A percentile compares a stretch with the other conserved stretches of the same genome.
phyloP scores from a whole-genome alignment of 2,888 invertebrate genomes.

The Itoplectis maculator region DNA sequence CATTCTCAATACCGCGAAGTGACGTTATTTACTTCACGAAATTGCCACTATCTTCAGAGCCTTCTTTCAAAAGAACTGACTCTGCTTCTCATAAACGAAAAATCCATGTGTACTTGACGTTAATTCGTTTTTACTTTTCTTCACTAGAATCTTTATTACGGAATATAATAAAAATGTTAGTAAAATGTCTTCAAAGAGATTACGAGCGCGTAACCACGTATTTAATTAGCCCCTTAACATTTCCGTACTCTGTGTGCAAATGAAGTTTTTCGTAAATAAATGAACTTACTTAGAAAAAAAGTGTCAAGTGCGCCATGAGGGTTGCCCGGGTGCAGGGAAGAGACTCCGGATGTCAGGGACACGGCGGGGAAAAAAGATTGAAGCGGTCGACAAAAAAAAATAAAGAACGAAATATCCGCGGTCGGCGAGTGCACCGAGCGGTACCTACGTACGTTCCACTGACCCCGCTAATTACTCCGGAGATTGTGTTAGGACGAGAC shows the following conservation, averaged over 20 bases:
- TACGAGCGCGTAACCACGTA: too few relatives aligned
- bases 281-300: slow-evolving; percentile 28
- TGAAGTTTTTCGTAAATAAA: slow-evolving; percentile 1
- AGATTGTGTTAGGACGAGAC: slow-evolving; percentile 61
- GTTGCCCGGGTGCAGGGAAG: slow-evolving; percentile 15
- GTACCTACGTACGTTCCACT: slow-evolving; percentile 21
- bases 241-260: neutral
- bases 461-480: slow-evolving; percentile 60
- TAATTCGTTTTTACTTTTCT: too few relatives aligned
- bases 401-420: slow-evolving; percentile 23
- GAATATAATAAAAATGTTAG: too few relatives aligned
- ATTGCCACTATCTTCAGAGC: too few relatives aligned
- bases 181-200: too few relatives aligned
- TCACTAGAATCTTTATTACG: too few relatives aligned
- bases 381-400: slow-evolving; percentile 9
- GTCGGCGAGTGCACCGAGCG: slow-evolving; percentile 6
- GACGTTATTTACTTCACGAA: too few relatives aligned
- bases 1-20: too few relatives aligned
- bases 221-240: neutral
- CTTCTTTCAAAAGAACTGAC: too few relatives aligned
- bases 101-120: too few relatives aligned
- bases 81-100: too few relatives aligned
- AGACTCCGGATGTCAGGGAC: slow-evolving; percentile 26
- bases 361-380: neutral
- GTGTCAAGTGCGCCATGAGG: slow-evolving; percentile 25